Evolutionary conservation across 2,888 invertebrate genomes (phyloP).

Genomic region (Anthrax anthrax): DNA sequence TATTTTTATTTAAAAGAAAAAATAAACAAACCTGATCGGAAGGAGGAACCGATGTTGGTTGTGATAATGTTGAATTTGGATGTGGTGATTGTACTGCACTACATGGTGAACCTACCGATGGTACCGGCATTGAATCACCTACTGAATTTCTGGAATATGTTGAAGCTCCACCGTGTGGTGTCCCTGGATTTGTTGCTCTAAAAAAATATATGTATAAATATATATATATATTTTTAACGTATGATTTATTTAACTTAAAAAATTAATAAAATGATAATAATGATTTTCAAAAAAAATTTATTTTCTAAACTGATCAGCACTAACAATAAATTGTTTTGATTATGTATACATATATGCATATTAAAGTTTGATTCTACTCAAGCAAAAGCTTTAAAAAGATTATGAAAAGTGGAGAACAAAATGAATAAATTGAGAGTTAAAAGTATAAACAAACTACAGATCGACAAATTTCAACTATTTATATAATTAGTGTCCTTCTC

Average conservation of each 20-base stretch:
- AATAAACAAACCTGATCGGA: conserved; percentile 31
- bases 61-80: conserved; percentile 46
- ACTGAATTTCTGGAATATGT: conserved; percentile 46
- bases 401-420: too few species aligned
- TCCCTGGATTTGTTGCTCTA: conserved; percentile 27
- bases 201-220: conserved; percentile 11
- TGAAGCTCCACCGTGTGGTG: conserved; percentile 50
- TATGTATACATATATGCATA: too few species aligned
- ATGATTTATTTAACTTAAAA: background rate
- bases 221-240: background rate
- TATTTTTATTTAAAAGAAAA: background rate
- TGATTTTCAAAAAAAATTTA: too few species aligned
- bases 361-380: too few species aligned
- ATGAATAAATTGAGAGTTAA: too few species aligned
- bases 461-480: too few species aligned
- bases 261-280: too few species aligned
- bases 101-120: conserved; percentile 48
- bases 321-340: too few species aligned
- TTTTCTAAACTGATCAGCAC: too few species aligned
- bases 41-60: conserved; percentile 54
- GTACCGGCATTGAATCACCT: conserved; percentile 25
- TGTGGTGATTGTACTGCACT: conserved; percentile 52
- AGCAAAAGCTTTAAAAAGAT: too few species aligned
- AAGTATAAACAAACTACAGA: too few species aligned
- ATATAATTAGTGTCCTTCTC: too few species aligned